A percentile compares a stretch with the other conserved stretches of the same genome.
Evolutionary conservation across 2,888 invertebrate species (phyloP).

Genomic region (Rotaria macrura): DNA sequence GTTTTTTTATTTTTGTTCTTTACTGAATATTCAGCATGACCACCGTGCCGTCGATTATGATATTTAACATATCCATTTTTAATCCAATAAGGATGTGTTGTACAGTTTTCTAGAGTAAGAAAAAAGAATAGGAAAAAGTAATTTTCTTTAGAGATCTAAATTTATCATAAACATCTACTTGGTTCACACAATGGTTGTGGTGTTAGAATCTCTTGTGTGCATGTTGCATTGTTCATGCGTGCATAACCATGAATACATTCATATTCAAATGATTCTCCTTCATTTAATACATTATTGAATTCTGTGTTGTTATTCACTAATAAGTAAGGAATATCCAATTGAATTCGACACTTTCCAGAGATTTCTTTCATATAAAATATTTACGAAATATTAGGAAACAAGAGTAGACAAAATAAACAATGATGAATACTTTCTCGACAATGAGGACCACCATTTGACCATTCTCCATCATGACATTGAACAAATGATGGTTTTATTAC

Average conservation of each 20-base stretch:
- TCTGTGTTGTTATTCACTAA: not conserved
- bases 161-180: not conserved
- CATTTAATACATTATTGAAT: not conserved
- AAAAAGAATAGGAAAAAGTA: not conserved
- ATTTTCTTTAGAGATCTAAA: not conserved
- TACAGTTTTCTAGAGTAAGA: constrained; percentile 6
- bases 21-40: constrained; percentile 21
- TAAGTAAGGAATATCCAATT: not conserved
- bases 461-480: not conserved
- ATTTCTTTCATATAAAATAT: not conserved
- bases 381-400: not conserved
- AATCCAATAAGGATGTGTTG: constrained; percentile 14
- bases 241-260: not conserved
- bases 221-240: not conserved
- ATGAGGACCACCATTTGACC: not conserved
- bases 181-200: not conserved
- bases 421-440: not conserved
- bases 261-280: not conserved
- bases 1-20: too few relatives aligned
- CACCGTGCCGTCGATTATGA: not conserved
- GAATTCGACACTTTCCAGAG: not conserved
- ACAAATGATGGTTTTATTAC: not conserved
- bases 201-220: not conserved
- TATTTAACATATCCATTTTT: constrained; percentile 18
- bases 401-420: not conserved